A percentile compares a stretch with the other conserved stretches of the same genome.
These are phyloP conservation scores for Pungitius pungitius DNA, from an alignment of 2,113 vertebrate species.

Conservation along the genomic window DNA sequence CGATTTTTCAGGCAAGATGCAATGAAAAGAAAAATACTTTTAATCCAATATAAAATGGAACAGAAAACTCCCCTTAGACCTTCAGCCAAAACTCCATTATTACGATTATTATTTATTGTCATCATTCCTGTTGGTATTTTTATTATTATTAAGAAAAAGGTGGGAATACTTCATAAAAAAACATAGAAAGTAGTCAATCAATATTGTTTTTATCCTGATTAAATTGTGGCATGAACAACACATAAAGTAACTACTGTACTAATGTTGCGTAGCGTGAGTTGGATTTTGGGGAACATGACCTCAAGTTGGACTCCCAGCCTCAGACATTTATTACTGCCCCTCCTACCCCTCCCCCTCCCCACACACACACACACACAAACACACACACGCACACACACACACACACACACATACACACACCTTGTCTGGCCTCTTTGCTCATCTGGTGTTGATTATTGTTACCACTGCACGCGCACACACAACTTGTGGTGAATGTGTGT, in stretches of 20 bases:
- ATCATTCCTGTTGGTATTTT: slow-evolving; percentile 6
- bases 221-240: no score
- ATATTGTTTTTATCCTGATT: no score
- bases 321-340: slow-evolving; percentile 45
- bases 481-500: not conserved
- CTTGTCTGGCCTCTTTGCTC: slow-evolving; percentile 32
- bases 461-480: slow-evolving; percentile 35
- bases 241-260: no score
- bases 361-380: slow-evolving; percentile 1
- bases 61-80: not conserved
- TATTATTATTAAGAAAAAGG: not conserved
- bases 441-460: slow-evolving; percentile 45
- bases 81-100: not conserved
- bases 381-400: slow-evolving; percentile 12
- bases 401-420: slow-evolving; percentile 10
- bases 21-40: not conserved
- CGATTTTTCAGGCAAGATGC: slow-evolving; percentile 34
- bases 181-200: no score
- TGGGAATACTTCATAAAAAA: no score
- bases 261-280: no score
- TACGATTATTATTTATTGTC: not conserved
- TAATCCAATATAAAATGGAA: not conserved
- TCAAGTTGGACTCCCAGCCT: slow-evolving; percentile 19
- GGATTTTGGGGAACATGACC: slow-evolving; percentile 15
- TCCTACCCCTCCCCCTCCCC: not conserved